Evolutionary conservation across 2,888 invertebrate genomes (phyloP).

Genomic region (Pachymerium ferrugineum): DNA sequence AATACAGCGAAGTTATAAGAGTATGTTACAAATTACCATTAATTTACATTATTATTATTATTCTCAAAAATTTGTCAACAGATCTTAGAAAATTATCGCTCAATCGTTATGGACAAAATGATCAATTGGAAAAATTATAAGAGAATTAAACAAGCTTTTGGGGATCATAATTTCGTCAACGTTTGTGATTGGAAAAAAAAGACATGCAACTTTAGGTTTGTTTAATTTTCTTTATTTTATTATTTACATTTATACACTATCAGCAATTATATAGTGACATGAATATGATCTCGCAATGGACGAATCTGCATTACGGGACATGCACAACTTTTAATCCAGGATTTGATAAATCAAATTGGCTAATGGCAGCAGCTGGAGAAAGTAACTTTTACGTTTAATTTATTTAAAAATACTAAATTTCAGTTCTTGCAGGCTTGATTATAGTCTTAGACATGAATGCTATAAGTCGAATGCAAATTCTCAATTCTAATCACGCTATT

Average conservation of each 20-base stretch:
- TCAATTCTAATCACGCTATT: conserved; percentile 9
- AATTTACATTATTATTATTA: no score
- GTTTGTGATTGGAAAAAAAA: no score
- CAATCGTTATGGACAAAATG: no score
- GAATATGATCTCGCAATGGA: not conserved
- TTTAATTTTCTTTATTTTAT: not conserved
- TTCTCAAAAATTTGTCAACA: no score
- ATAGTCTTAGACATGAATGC: conserved; percentile 16
- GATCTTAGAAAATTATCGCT: no score
- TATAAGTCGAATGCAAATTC: not conserved
- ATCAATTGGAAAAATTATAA: no score
- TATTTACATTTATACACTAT: not conserved
- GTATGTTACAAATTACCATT: no score
- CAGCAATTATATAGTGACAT: not conserved
- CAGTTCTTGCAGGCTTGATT: conserved; percentile 25
- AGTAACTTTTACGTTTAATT: not conserved
- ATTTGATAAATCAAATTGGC: not conserved
- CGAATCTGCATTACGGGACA: conserved; percentile 9
- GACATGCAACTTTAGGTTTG: not conserved
- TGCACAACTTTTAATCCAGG: conserved; percentile 28
- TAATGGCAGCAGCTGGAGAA: not conserved
- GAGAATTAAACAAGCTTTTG: no score
- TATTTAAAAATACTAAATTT: not conserved
- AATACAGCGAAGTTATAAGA: no score
- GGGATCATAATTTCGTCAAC: no score